A percentile compares a stretch with the other conserved stretches of the same genome.
phyloP scores from a whole-genome alignment of 2,797 vertebrate species.

The Sebastiscus tertius region DNA sequence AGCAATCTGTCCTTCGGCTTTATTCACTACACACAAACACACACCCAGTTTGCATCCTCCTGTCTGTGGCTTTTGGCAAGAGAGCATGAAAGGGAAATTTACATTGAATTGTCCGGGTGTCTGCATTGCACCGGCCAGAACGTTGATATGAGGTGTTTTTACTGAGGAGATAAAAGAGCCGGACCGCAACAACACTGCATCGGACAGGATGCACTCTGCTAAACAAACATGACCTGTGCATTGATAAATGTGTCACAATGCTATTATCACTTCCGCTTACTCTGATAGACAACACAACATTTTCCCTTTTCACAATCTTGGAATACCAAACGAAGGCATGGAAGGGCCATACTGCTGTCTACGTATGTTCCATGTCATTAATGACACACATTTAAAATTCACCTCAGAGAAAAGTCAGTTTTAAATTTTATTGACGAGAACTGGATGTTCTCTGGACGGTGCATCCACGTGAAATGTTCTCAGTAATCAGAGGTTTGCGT shows the following conservation, averaged over 20 bases:
- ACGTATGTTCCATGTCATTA: neutral
- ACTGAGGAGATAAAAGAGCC: slow-evolving; percentile 66
- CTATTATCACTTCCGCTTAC: slow-evolving; percentile 44
- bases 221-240: slow-evolving; percentile 51
- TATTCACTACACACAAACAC: slow-evolving; percentile 1
- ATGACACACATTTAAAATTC: neutral
- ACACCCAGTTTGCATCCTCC: slow-evolving; percentile 18
- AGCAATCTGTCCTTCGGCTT: slow-evolving; percentile 6
- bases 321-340: slow-evolving; percentile 1
- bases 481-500: neutral
- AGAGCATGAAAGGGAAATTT: slow-evolving; percentile 58
- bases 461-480: neutral
- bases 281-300: slow-evolving; percentile 34
- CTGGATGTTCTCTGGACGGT: neutral
- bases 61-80: slow-evolving; percentile 51
- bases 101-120: slow-evolving; percentile 56
- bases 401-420: neutral
- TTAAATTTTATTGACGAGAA: neutral
- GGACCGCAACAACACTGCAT: slow-evolving; percentile 20
- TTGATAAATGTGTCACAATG: slow-evolving; percentile 59
- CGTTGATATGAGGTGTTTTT: slow-evolving; percentile 65
- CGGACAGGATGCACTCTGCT: slow-evolving; percentile 66
- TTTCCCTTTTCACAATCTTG: slow-evolving; percentile 34
- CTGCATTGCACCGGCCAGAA: slow-evolving; percentile 36
- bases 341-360: neutral